Percentiles rank a stretch among this genome's conserved stretches.
These are phyloP conservation scores for Neelides folsomi DNA, from an alignment of 2,888 invertebrate genomes.

Conservation along the genomic window DNA sequence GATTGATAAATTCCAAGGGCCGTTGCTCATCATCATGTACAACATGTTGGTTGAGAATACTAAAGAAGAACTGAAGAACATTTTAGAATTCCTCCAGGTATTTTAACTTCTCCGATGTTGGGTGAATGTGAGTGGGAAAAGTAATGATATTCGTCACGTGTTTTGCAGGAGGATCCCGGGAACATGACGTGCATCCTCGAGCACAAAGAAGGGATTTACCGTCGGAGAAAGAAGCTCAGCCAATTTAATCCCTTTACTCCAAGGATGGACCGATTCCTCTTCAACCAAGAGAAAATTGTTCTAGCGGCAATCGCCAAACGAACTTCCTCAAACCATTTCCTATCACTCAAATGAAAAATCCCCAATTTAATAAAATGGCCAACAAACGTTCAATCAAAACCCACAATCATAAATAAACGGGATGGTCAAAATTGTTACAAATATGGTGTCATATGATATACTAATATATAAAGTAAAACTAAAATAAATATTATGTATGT, in stretches of 20 bases:
- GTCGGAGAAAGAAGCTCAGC: slow-evolving; percentile 51
- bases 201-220: slow-evolving; percentile 57
- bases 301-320: slow-evolving; percentile 39
- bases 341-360: no score
- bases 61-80: slow-evolving; percentile 45
- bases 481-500: no score
- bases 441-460: no score
- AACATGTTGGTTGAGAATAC: slow-evolving; percentile 48
- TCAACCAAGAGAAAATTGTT: slow-evolving; percentile 42
- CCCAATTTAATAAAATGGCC: no score
- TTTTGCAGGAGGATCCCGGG: slow-evolving; percentile 33
- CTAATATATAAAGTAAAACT: no score
- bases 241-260: slow-evolving; percentile 55
- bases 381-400: no score
- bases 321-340: not conserved
- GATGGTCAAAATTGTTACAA: no score
- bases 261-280: slow-evolving; percentile 46
- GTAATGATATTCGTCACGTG: not conserved
- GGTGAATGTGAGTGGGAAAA: not conserved
- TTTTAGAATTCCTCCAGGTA: slow-evolving; percentile 39
- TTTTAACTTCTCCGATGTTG: not conserved
- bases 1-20: slow-evolving; percentile 55
- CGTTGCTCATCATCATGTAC: slow-evolving; percentile 56
- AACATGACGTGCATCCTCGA: slow-evolving; percentile 48
- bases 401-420: no score